Conservation (phyloP, 2,797 vertebrate species). For the Sphaeramia orbicularis region DNA sequence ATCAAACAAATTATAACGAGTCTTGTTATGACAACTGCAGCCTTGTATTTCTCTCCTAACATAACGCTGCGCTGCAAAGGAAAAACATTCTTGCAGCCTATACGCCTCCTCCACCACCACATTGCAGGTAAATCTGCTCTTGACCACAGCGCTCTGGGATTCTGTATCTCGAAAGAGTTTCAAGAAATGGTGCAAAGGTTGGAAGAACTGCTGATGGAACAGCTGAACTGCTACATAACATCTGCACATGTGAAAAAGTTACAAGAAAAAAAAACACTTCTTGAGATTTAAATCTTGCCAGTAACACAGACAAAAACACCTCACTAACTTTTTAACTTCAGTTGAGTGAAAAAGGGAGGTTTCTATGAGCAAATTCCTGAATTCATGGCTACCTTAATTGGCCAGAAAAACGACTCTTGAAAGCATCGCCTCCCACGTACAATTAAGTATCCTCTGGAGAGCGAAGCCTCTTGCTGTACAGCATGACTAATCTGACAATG, state of each 20-base stretch:
- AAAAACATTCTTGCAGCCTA: neutral
- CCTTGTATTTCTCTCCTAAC: slow-evolving; percentile 1
- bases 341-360: slow-evolving; percentile 15
- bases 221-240: slow-evolving; percentile 36
- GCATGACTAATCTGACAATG: slow-evolving; percentile 82
- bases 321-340: slow-evolving; percentile 21
- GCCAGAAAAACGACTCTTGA: slow-evolving; percentile 70
- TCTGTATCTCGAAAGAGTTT: slow-evolving; percentile 32
- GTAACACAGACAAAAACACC: slow-evolving; percentile 29
- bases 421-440: slow-evolving; percentile 77
- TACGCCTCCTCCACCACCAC: slow-evolving; percentile 42
- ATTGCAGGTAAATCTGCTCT: slow-evolving; percentile 43
- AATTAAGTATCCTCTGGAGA: slow-evolving; percentile 79
- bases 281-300: slow-evolving; percentile 27
- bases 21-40: neutral
- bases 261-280: neutral
- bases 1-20: neutral
- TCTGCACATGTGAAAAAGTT: slow-evolving; percentile 8
- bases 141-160: slow-evolving; percentile 29
- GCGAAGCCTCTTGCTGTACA: slow-evolving; percentile 67
- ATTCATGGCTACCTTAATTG: slow-evolving; percentile 73
- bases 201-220: slow-evolving; percentile 33
- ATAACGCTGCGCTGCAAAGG: neutral
- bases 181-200: slow-evolving; percentile 34
- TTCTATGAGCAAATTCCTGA: slow-evolving; percentile 63